A percentile compares a stretch with the other conserved stretches of the same genome.
These are phyloP conservation scores for Heliconius eleuchia DNA, from an alignment of 1,140 invertebrate genomes.

Conservation along the genomic window DNA sequence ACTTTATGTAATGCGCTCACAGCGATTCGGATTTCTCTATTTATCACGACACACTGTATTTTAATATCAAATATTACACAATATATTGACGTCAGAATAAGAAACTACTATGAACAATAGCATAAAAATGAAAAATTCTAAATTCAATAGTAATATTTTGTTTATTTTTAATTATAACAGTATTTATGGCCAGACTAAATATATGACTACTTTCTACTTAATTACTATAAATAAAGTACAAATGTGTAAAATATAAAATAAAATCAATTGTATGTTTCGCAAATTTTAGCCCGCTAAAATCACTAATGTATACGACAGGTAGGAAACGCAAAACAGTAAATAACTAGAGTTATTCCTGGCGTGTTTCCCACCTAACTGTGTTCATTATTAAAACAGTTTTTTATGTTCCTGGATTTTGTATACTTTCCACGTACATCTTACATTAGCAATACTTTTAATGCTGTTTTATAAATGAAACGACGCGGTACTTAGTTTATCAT, in stretches of 20 bases:
- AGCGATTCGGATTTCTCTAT: no score
- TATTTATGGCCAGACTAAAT: no score
- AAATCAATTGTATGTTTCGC: not conserved
- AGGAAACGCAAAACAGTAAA: not conserved
- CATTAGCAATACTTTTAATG: slow-evolving; percentile 1
- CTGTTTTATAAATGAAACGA: not conserved
- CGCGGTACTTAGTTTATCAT: not conserved
- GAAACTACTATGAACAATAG: no score
- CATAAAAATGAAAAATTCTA: no score
- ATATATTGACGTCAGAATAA: no score
- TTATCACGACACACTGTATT: no score
- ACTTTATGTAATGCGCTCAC: no score
- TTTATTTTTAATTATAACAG: not conserved
- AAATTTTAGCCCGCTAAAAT: not conserved
- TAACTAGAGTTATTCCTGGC: slow-evolving; percentile 7
- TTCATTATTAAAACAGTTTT: slow-evolving; percentile 18
- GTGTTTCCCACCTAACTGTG: slow-evolving; percentile 10
- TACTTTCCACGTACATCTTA: not conserved
- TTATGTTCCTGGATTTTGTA: not conserved
- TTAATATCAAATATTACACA: no score
- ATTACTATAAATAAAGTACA: not conserved
- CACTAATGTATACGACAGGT: not conserved
- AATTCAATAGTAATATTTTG: no score
- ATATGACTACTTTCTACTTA: not conserved
- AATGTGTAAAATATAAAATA: not conserved